A percentile compares a stretch with the other conserved stretches of the same genome.
Evolutionary conservation across 2,888 invertebrate species (phyloP).

Genomic region (Netelia melanura): DNA sequence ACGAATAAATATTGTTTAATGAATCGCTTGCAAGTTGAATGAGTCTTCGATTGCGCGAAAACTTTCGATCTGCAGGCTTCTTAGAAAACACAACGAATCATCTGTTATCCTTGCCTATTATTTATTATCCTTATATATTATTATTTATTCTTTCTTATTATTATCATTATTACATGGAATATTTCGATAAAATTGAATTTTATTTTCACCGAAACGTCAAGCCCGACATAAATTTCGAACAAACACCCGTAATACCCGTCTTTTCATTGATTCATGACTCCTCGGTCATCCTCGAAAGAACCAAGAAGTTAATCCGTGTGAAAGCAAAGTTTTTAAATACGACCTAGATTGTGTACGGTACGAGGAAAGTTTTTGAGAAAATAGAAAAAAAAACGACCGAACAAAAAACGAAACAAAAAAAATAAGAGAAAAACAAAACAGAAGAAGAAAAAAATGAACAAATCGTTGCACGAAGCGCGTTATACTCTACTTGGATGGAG

Average conservation of each 20-base stretch:
- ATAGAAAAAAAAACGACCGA: constrained; percentile 8
- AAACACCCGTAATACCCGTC: constrained; percentile 35
- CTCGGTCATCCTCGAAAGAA: constrained; percentile 43
- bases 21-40: not conserved
- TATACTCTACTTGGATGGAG: constrained; percentile 40
- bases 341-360: constrained; percentile 57
- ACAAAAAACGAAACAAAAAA: constrained; percentile 25
- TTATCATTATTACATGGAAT: no score
- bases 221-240: not conserved
- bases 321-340: constrained; percentile 68
- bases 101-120: no score
- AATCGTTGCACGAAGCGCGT: constrained; percentile 56
- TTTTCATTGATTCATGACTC: constrained; percentile 59
- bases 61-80: no score
- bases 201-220: not conserved
- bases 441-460: constrained; percentile 17
- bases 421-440: constrained; percentile 1
- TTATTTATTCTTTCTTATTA: no score
- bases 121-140: no score
- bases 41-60: not conserved
- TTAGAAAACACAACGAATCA: no score
- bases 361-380: constrained; percentile 54
- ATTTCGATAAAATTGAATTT: no score
- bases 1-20: no score
- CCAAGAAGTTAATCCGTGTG: constrained; percentile 62